Base-by-base conservation (phyloP, 2,797 vertebrate genomes). In the Cottoperca gobio region DNA sequence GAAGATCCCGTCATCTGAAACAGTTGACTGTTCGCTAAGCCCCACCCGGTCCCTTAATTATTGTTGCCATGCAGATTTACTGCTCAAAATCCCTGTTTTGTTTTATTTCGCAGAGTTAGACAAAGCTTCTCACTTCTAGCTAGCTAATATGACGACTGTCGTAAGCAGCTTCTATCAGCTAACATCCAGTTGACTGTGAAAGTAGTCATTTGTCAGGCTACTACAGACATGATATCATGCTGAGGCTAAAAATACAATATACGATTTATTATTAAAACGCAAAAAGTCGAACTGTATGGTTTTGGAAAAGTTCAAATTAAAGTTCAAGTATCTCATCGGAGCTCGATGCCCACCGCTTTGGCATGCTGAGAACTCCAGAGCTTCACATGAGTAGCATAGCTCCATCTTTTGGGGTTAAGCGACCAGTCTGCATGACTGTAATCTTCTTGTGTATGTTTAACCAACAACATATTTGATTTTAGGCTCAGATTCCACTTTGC, bases 251-350 rank as follows among this genome's bases (percentile, higher is more conserved):
- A 12, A 26, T 43, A 26, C 17, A n/a, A n/a, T n/a, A n/a, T n/a
- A n/a, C n/a, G n/a, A n/a, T n/a, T n/a, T n/a, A n/a, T n/a, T n/a
- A n/a, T n/a, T n/a, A n/a, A n/a, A n/a, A n/a, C n/a, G n/a, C n/a
- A n/a, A n/a, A n/a, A 37, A 39, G 50, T 66, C n/a, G n/a, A n/a
- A n/a, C n/a, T n/a, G 17, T 55, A 52, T 2, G 40, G 21, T 26
- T 49, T 24, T 55, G 42, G 46, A 49, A 58, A 35, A 23, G 23
- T 24, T 54, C 7, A 46, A 75, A 39, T 64, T 53, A 13, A 60
- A 48, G 31, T 33, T 62, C 6, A n/a, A 55, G 19, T 42, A 14
- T 54, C 33, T 42, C 2, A 43, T 1, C 19, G 31, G 21, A n/a
- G 8, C 33, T 21, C 7, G 8, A 5, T 39, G 14, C 2, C 8